Percentiles rank a stretch among this genome's conserved stretches.
These are phyloP conservation scores for Diplazon laetatorius DNA, from an alignment of 2,888 invertebrate species.

Conservation along the genomic window DNA sequence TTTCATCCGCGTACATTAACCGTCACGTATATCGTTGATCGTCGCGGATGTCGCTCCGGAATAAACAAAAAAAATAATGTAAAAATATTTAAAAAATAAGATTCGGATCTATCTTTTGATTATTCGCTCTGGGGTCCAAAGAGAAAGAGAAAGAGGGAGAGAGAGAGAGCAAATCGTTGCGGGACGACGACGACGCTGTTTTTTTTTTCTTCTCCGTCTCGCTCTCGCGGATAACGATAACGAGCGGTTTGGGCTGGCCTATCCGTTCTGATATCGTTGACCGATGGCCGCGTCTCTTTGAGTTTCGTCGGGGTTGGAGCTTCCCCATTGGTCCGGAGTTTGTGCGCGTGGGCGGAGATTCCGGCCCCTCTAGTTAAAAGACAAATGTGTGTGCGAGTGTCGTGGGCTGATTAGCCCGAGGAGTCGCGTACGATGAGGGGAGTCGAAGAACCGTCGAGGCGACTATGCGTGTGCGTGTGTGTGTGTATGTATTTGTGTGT, in stretches of 20 bases:
- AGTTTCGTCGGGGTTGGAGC: conserved; percentile 35
- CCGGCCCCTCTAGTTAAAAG: conserved; percentile 75
- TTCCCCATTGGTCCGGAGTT: conserved; percentile 74
- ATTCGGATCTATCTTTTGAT: neutral
- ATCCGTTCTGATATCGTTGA: conserved; percentile 37
- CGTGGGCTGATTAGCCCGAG: too few species aligned
- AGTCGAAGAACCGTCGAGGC: conserved; percentile 27
- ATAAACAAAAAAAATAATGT: too few species aligned
- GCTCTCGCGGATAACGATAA: conserved; percentile 18
- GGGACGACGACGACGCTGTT: neutral
- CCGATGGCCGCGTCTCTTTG: conserved; percentile 24
- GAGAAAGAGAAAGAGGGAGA: too few species aligned
- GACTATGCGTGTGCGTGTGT: too few species aligned
- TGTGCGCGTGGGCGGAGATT: conserved; percentile 74
- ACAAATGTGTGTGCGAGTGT: conserved; percentile 79
- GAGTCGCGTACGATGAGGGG: conserved; percentile 65
- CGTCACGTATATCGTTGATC: too few species aligned
- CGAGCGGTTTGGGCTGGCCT: conserved; percentile 26
- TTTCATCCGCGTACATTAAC: neutral
- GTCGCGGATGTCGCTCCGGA: neutral
- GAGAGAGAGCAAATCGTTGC: conserved; percentile 13
- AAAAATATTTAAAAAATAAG: neutral
- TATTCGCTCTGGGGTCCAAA: conserved; percentile 4
- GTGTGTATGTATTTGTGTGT: too few species aligned
- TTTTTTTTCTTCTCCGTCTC: neutral